These are phyloP conservation scores for Cheilosia vulpina DNA, from an alignment of 2,888 invertebrate species.

Conservation along the genomic window DNA sequence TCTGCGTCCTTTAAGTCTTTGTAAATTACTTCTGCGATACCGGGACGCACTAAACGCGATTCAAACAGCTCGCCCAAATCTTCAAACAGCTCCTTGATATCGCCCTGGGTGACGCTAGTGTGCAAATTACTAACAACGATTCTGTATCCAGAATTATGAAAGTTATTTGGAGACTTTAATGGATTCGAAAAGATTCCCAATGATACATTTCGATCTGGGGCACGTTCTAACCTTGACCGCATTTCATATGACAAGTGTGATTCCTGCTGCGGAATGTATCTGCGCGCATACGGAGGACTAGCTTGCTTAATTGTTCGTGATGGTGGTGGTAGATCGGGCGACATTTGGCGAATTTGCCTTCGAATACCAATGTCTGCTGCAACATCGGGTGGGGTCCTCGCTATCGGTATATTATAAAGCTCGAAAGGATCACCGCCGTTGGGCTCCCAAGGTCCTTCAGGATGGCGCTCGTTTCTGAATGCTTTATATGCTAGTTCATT, in stretches of 20 bases:
- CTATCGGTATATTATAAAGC: slow-evolving; percentile 80
- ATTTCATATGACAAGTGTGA: slow-evolving; percentile 82
- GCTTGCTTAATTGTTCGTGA: slow-evolving; percentile 76
- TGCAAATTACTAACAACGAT: slow-evolving; percentile 96
- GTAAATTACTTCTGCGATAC: slow-evolving; percentile 96
- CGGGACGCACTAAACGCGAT: slow-evolving; percentile 92
- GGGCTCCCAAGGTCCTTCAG: slow-evolving; percentile 76
- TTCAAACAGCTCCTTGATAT: slow-evolving; percentile 96
- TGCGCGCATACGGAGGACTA: slow-evolving; percentile 78
- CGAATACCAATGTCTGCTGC: slow-evolving; percentile 62
- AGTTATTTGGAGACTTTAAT: slow-evolving; percentile 57
- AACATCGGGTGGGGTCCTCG: slow-evolving; percentile 38
- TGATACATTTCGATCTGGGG: slow-evolving; percentile 82
- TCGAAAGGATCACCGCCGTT: slow-evolving; percentile 81
- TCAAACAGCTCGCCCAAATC: slow-evolving; percentile 94
- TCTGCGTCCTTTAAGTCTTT: slow-evolving; percentile 93
- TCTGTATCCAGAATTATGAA: slow-evolving; percentile 87
- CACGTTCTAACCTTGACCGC: slow-evolving; percentile 81
- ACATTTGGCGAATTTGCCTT: slow-evolving; percentile 80
- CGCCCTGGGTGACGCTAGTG: slow-evolving; percentile 93
- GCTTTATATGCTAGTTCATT: slow-evolving; percentile 79
- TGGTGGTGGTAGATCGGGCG: slow-evolving; percentile 78
- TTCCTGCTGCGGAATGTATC: slow-evolving; percentile 78
- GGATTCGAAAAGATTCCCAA: slow-evolving; percentile 83
- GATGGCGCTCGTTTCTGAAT: slow-evolving; percentile 52